Base-by-base conservation (phyloP, 2,888 invertebrate genomes). In the Pherbina coryleti region DNA sequence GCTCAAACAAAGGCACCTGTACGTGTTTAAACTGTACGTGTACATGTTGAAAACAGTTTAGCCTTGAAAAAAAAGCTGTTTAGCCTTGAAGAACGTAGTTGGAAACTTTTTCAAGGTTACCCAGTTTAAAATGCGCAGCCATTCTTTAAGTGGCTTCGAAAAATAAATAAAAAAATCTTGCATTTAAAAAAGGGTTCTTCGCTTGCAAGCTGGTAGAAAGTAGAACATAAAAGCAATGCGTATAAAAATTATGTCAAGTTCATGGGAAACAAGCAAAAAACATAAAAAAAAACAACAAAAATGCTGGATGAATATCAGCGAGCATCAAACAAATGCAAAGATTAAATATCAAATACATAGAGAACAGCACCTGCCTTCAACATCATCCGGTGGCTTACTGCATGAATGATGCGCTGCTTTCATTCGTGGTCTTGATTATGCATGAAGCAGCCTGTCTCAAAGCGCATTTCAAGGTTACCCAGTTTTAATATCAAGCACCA, bases 181-280 rank as follows among this genome's bases (percentile, higher is more conserved):
- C 44, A 44, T 44, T 44, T 11, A 44, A 44, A 11, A 44, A 44
- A 14, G 44, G 44, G 11, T 37, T 37, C 14, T 11, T 44, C 7
- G 3, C 5, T 3, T 11, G 44, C 44, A 44, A 44, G 44, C 44
- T 44, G 44, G 11, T 14, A 44, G 14, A 19, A 19, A 69, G 53
- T 55, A 28, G 19, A 22, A 28, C 22, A 34, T 34, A 55, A 53
- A 55, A 19, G 31, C 5, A 71, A 17, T 31, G 55, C n/a, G 31
- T 34, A 37, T 51, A 57, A 55, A 28, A 57, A 72, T 72, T 28
- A 71, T 71, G 71, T 71, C 71, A 71, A 71, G 71, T 71, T 60
- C 57, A 37, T 37, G 37, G 57, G 19, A 34, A 72, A 1, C 34
- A 25, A n/a, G 14, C 31, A n/a, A 57, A 8, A 17, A 17, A 22